These are phyloP conservation scores for Centroberyx gerrardi DNA, from an alignment of 2,797 vertebrate genomes.

Conservation along the genomic window DNA sequence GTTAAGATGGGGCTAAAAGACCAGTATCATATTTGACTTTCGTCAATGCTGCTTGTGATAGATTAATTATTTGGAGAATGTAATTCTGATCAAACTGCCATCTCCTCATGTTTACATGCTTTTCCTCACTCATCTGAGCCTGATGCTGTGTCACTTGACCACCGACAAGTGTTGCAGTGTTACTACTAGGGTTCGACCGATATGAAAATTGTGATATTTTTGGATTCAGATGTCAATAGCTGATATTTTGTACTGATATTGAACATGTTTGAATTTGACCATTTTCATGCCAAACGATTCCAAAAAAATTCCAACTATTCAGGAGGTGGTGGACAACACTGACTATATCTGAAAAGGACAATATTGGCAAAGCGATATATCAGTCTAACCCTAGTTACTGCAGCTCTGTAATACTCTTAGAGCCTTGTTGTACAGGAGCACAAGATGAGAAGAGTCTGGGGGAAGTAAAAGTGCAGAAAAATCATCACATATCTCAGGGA, in stretches of 20 bases:
- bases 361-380: no score
- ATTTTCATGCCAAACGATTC: no score
- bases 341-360: no score
- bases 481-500: constrained; percentile 74
- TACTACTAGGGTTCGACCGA: constrained; percentile 26
- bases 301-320: no score
- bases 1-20: constrained; percentile 34
- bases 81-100: constrained; percentile 73
- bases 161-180: constrained; percentile 26
- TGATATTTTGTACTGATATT: no score
- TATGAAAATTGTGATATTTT: no score
- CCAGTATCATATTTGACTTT: constrained; percentile 70
- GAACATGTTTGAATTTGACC: no score
- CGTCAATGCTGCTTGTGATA: constrained; percentile 72
- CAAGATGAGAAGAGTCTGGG: constrained; percentile 35
- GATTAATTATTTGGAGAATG: constrained; percentile 74
- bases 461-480: constrained; percentile 32
- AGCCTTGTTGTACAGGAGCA: constrained; percentile 48
- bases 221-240: no score
- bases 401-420: constrained; percentile 6
- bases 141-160: constrained; percentile 58
- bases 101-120: constrained; percentile 66
- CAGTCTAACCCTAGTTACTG: no score
- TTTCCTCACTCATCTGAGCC: constrained; percentile 34
- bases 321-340: no score